Evolutionary conservation across 1,140 invertebrate genomes (phyloP).

Genomic region (Bombyx mandarina): DNA sequence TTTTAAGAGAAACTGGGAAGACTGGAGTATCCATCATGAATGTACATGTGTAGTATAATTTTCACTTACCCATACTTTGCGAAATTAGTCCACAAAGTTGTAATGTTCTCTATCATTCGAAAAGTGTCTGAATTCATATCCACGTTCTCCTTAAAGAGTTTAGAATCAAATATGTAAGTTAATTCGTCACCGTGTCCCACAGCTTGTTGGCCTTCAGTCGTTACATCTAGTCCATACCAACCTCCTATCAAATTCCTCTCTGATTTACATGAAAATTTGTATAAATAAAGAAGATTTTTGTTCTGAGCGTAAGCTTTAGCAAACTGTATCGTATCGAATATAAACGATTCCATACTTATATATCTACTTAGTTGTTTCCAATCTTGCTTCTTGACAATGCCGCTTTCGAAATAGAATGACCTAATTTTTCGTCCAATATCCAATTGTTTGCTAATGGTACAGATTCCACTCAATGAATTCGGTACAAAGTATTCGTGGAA

Average conservation of each 20-base stretch:
- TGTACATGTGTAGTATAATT: no score
- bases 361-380: slow-evolving; percentile 9
- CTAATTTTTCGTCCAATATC: slow-evolving; percentile 10
- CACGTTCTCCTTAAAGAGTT: slow-evolving; percentile 8
- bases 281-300: slow-evolving; percentile 16
- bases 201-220: slow-evolving; percentile 2
- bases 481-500: slow-evolving; percentile 39
- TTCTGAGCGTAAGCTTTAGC: slow-evolving; percentile 17
- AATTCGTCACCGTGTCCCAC: slow-evolving; percentile 21
- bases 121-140: slow-evolving; percentile 10
- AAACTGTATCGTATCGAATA: slow-evolving; percentile 10
- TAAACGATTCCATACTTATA: slow-evolving; percentile 11
- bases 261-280: slow-evolving; percentile 21
- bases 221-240: slow-evolving; percentile 1
- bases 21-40: no score
- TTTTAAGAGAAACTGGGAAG: no score
- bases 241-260: slow-evolving; percentile 13
- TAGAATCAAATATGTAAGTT: slow-evolving; percentile 14
- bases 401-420: slow-evolving; percentile 10
- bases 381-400: slow-evolving; percentile 3
- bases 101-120: slow-evolving; percentile 12
- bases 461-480: slow-evolving; percentile 19
- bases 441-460: slow-evolving; percentile 16
- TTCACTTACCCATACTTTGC: slow-evolving; percentile 73
- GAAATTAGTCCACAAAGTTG: slow-evolving; percentile 73